Conservation (phyloP, 2,113 vertebrate genomes). For the Arvicanthis niloticus region DNA sequence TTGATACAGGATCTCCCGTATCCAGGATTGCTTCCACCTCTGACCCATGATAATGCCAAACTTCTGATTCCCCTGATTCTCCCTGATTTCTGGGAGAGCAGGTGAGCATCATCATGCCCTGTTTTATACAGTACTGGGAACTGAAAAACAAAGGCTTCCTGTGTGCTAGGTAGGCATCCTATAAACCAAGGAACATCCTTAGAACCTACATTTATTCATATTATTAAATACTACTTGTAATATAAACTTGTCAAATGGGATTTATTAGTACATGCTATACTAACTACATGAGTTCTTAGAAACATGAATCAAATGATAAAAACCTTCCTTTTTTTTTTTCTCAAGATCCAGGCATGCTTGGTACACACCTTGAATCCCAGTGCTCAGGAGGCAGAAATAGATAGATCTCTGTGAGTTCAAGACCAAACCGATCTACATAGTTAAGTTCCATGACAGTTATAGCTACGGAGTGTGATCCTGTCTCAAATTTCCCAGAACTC, state of each 20-base stretch:
- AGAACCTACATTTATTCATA: neutral
- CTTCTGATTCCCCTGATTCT: neutral
- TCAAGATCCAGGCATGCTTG: neutral
- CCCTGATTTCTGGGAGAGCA: neutral
- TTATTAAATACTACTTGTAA: neutral
- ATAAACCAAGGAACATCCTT: neutral
- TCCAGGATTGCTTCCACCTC: neutral
- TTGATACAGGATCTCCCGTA: neutral
- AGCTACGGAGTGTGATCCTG: neutral
- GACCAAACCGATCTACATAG: neutral
- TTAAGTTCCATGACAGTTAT: neutral
- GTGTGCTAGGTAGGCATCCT: neutral
- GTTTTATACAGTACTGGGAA: neutral
- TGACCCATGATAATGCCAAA: neutral
- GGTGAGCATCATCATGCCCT: too few species aligned
- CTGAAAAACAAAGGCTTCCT: neutral
- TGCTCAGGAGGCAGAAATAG: neutral
- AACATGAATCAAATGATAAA: neutral
- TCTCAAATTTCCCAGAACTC: neutral
- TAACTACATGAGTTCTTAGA: slow-evolving; percentile 39
- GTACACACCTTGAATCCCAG: neutral
- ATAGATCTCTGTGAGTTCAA: neutral
- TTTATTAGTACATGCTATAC: neutral
- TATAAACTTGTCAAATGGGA: neutral
- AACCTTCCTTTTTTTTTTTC: too few species aligned